Percentiles rank a stretch among this genome's conserved stretches.
phyloP scores from a whole-genome alignment of 2,888 invertebrate species.

The Drosophila setosimentum region DNA sequence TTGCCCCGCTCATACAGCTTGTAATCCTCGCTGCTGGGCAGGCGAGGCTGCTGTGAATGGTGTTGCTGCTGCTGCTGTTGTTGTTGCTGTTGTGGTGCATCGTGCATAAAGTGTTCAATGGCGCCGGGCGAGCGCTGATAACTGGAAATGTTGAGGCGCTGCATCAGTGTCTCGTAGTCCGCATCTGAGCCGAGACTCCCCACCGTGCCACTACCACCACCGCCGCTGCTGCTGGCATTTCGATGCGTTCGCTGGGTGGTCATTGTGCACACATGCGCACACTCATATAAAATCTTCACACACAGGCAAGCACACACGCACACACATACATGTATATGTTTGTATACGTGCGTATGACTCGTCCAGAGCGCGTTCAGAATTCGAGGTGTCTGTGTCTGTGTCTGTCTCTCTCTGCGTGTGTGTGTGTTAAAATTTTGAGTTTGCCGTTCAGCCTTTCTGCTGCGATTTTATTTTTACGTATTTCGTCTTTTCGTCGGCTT shows the following conservation, averaged over 20 bases:
- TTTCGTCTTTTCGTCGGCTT: conserved; percentile 5
- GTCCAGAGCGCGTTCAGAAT: conserved; percentile 32
- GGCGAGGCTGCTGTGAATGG: conserved; percentile 86
- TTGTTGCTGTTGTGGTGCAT: conserved; percentile 85
- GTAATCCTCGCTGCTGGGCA: conserved; percentile 86
- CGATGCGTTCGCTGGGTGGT: conserved; percentile 73
- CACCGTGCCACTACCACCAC: conserved; percentile 15
- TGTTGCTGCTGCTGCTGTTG: conserved; percentile 84
- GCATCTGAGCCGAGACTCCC: conserved; percentile 47
- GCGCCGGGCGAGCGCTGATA: conserved; percentile 76
- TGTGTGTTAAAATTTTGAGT: conserved; percentile 10
- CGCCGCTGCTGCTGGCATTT: conserved; percentile 46
- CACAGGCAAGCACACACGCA: conserved; percentile 11
- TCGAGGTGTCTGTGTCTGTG: neutral
- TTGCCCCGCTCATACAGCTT: conserved; percentile 90
- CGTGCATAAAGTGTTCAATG: conserved; percentile 76
- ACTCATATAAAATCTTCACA: conserved; percentile 6
- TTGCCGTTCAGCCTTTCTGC: conserved; percentile 14
- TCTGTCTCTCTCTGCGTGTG: neutral
- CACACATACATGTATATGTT: conserved; percentile 6
- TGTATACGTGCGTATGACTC: conserved; percentile 26
- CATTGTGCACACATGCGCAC: conserved; percentile 53
- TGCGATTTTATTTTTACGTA: neutral
- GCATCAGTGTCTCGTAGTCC: conserved; percentile 83
- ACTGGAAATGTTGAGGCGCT: conserved; percentile 78